phyloP scores from a whole-genome alignment of 2,888 invertebrate genomes.

The Spatulosminthurus flaviceps region DNA sequence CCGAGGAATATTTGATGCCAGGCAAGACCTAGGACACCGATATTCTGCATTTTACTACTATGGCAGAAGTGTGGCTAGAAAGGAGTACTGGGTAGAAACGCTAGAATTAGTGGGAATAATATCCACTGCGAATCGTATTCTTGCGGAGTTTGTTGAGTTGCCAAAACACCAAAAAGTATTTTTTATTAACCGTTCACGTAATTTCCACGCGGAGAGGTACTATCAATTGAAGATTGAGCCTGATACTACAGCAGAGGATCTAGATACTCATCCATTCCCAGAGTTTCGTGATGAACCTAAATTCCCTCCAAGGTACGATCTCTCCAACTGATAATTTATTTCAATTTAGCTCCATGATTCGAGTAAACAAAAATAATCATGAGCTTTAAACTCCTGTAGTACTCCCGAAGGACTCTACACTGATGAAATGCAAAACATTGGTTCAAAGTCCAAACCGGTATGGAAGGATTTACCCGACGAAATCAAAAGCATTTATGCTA shows the following conservation, averaged over 20 bases:
- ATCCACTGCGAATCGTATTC: constrained; percentile 51
- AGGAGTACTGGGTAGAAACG: constrained; percentile 45
- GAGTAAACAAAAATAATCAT: neutral
- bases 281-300: neutral
- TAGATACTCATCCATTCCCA: neutral
- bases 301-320: constrained; percentile 10
- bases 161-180: constrained; percentile 54
- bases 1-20: constrained; percentile 61
- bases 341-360: neutral
- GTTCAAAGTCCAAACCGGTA: neutral
- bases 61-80: constrained; percentile 51
- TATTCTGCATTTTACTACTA: constrained; percentile 60
- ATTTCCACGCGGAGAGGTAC: constrained; percentile 34
- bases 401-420: constrained; percentile 46
- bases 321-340: neutral
- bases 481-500: constrained; percentile 50
- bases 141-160: constrained; percentile 52
- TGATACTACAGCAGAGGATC: neutral
- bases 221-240: neutral
- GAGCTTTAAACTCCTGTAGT: constrained; percentile 31
- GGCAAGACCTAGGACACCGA: constrained; percentile 50
- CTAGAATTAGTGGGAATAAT: constrained; percentile 38
- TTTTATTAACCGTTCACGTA: constrained; percentile 49
- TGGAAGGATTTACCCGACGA: constrained; percentile 52
- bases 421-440: constrained; percentile 19